Base-by-base conservation (phyloP, 2,888 invertebrate genomes). In the Euzophera pinguis region DNA sequence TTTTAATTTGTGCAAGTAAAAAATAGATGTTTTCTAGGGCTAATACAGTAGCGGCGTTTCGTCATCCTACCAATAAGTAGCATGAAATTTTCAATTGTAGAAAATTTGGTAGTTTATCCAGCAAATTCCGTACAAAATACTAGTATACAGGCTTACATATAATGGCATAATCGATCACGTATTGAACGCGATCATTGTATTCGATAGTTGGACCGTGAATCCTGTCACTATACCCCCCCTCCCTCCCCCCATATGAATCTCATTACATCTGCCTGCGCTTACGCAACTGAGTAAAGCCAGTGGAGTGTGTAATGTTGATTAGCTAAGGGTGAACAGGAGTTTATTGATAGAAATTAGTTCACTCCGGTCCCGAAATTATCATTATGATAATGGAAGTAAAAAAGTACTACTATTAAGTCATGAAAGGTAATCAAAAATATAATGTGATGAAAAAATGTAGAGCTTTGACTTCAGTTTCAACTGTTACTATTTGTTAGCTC, bases 141-240 rank as follows among this genome's bases (percentile, higher is more conserved):
- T 54, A 59, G 39, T 58, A 56, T 58, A 60, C 58, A 62, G 73
- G 71, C 65, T 62, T 75, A 71, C 67, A 67, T 69, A 82, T 80
- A 84, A 80, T 83, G 68, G 82, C 76, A 87, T 89, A 88, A 89
- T 89, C 89, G 87, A 89, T 89, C 85, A 83, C 74, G 81, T 85
- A 89, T 88, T 85, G 85, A 84, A 83, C 73, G 63, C 83, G 78
- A 85, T 85, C 88, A 89, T 89, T 89, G 89, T 89, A 76, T 67
- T 82, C 78, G 74, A 75, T 75, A 79, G 85, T 75, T 88, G 87
- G 81, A 89, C 87, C 89, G 87, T 89, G 84, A 86, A 87, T 89
- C 89, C 89, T 89, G 88, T 86, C 86, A 82, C 83, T 83, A 78
- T 64, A 69, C 63, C 70, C 68, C 73, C 69, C 67, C 62, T 63